Evolutionary conservation across 2,888 invertebrate species (phyloP), one percentile per base, ranked within the genome.

Genomic region (Dione juno): DNA sequence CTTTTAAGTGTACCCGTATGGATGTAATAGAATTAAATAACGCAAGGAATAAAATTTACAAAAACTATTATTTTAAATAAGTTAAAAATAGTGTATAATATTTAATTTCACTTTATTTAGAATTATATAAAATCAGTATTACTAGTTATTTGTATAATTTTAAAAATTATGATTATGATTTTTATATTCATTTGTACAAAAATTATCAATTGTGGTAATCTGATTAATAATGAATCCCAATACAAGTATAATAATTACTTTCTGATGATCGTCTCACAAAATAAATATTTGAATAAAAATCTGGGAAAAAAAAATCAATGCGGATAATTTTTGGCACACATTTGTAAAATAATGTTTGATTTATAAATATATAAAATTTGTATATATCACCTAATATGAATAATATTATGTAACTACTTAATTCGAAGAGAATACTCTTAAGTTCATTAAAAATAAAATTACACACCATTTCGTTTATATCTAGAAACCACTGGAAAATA

Each of bases 41-140:
- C n/a, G 35, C 1, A 37, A 37, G 6, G 8, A 54, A 54, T 28
- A 14, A 3, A 54, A 54, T 52, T 21, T 1, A 6, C 21, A 19
- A 21, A 14, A 9, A 48, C 35, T 28, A 28, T n/a, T 0, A 35
- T 3, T 37, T 54, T 10, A 10, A 54, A 54, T 37, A 37, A 37
- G 37, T 54, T n/a, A 5, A 54, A 54, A 37, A n/a, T 54, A 54
- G 16, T 37, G 16, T 5, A 10, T 5, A 16, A 54, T 16, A 11
- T 11, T 40, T 57, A 57, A 16, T 37, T 57, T 57, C 37, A 57
- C 11, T 57, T 57, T 16, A 37, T 40, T 57, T 57, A 11, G 10
- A 16, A 37, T 16, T 40, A 57, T 16, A 16, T 1, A 57, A 16
- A 11, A 16, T 37, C 57, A 57, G 57, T 57, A 57, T 57, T 57